Conservation (phyloP, 2,113 vertebrate genomes). For the Saguinus imperator region DNA sequence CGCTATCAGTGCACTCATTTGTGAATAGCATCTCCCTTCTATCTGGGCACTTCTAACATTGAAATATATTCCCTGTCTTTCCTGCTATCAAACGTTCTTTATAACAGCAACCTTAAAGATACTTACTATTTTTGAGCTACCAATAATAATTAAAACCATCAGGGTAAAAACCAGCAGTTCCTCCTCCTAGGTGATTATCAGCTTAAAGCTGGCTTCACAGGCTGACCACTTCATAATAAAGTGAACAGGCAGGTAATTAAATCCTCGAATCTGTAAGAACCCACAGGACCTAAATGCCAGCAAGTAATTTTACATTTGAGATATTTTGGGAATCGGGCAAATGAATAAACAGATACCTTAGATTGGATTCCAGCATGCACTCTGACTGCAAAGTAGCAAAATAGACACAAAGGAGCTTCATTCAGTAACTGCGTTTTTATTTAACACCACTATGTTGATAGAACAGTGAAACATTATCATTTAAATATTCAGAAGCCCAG, state of each 20-base stretch:
- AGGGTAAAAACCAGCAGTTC: background rate
- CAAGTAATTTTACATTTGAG: background rate
- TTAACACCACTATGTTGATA: background rate
- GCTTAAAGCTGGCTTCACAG: background rate
- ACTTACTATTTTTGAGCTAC: conserved; percentile 26
- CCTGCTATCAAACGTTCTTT: conserved; percentile 18
- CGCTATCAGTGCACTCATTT: background rate
- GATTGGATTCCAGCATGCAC: background rate
- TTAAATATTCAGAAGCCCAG: conserved; percentile 60
- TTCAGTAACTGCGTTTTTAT: background rate
- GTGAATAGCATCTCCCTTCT: background rate
- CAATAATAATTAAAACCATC: conserved; percentile 46
- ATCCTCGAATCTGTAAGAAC: background rate
- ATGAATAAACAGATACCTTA: conserved; percentile 24
- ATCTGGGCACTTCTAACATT: background rate
- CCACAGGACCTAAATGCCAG: background rate
- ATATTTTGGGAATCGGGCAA: background rate
- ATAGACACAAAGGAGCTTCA: background rate
- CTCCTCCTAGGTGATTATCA: background rate
- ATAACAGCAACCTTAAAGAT: conserved; percentile 44
- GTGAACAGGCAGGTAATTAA: conserved; percentile 33
- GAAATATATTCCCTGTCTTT: conserved; percentile 13
- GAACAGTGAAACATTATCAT: conserved; percentile 7
- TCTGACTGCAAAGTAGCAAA: background rate
- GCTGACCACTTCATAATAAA: conserved; percentile 13